A percentile compares a stretch with the other conserved stretches of the same genome.
Conservation (phyloP, 2,888 invertebrate genomes). For the Vanessa cardui region DNA sequence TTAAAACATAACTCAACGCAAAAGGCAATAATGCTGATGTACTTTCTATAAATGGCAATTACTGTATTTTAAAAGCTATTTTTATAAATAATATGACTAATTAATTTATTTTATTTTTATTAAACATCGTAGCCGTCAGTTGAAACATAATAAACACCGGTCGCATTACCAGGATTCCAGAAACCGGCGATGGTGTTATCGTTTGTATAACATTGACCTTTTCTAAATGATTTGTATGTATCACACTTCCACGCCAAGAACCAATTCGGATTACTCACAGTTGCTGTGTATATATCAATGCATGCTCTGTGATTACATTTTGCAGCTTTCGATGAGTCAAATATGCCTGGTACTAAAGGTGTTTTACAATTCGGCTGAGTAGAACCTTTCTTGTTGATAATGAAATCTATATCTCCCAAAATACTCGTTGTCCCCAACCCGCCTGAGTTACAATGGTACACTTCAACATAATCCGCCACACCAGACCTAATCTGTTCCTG, state of each 20-base stretch:
- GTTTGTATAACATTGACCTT: conserved; percentile 56
- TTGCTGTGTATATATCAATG: conserved; percentile 64
- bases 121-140: conserved; percentile 57
- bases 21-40: too few relatives aligned
- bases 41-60: too few relatives aligned
- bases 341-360: conserved; percentile 63
- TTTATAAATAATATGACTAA: not conserved
- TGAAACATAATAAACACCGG: conserved; percentile 68
- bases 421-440: conserved; percentile 75
- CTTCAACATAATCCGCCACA: conserved; percentile 83
- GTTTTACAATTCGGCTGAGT: conserved; percentile 81
- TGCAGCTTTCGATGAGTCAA: conserved; percentile 67
- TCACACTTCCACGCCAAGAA: conserved; percentile 67
- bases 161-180: conserved; percentile 69
- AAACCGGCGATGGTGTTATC: conserved; percentile 64
- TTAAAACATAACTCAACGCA: too few relatives aligned
- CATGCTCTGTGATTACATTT: conserved; percentile 71
- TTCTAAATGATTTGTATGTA: conserved; percentile 59
- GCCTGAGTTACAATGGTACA: conserved; percentile 84
- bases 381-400: conserved; percentile 82
- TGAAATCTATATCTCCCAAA: conserved; percentile 82
- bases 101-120: not conserved
- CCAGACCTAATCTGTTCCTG: conserved; percentile 76
- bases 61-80: too few relatives aligned
- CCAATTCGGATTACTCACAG: conserved; percentile 60